Base-by-base conservation (phyloP, 2,888 invertebrate genomes). In the Abscondita cerata region DNA sequence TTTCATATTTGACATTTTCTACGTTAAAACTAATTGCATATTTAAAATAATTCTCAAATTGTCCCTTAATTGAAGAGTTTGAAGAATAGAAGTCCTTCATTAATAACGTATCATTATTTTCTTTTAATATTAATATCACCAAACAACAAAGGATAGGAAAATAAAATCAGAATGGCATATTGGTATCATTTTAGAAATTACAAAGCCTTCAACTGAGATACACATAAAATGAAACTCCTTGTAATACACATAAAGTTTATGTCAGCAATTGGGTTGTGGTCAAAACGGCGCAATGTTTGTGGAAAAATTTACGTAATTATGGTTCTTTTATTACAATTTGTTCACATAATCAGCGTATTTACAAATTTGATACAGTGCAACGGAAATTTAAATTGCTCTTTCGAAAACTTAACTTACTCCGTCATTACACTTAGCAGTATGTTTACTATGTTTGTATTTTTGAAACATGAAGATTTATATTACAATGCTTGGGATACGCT, bases 381-480 rank as follows among this genome's bases (percentile, higher is more conserved):
- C 4, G 47, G 47, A 12, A 19, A 47, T 9, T 12, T 55, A 15
- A 19, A 19, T 16, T 55, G 47, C 25, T 15, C 11, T 3, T 36
- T 55, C 5, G 55, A 55, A 47, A 55, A 47, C 6, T n/a, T 20
- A 0, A 36, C 36, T 4, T 55, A 55, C 11, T 36, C 34, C 13
- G 18, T 47, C 11, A 1, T 55, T 11, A 19, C 9, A 1, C 5
- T 20, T 11, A 36, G 34, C 4, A 20, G 36, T 6, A 5, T 55
- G 13, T 47, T 19, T 13, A 36, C 15, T 3, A 34, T 36, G 13
- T 8, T 47, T 5, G 8, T 11, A n/a, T 55, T 19, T 15, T 20
- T 47, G 2, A 1, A 18, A 5, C 8, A 47, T 2, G 25, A 47
- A 19, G 36, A 47, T 2, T 15, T 13, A 3, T 55, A 36, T n/a